Percentiles rank a stretch among this genome's conserved stretches.
Conservation (phyloP, 2,797 vertebrate species). For the Valencia hispanica region DNA sequence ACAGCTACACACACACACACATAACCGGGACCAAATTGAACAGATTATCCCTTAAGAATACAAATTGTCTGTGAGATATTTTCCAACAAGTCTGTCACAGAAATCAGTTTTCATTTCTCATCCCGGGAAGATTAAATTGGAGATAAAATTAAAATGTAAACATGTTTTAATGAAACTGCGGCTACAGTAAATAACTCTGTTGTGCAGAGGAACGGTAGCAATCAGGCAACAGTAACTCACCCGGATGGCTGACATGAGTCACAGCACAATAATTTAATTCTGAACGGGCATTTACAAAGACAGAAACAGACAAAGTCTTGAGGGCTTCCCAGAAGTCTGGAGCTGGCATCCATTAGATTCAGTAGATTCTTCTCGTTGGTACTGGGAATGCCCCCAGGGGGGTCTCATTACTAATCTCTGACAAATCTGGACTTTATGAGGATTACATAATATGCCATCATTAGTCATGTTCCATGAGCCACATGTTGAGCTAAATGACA, state of each 20-base stretch:
- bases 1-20: conserved; percentile 35
- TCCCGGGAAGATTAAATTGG: conserved; percentile 27
- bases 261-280: conserved; percentile 46
- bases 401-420: conserved; percentile 61
- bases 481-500: conserved; percentile 69
- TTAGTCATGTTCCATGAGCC: conserved; percentile 70
- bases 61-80: conserved; percentile 30
- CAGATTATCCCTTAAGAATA: conserved; percentile 28
- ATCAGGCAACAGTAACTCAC: conserved; percentile 39
- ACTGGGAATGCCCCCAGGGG: conserved; percentile 50
- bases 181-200: conserved; percentile 32
- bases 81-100: conserved; percentile 29
- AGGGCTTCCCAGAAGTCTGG: conserved; percentile 61
- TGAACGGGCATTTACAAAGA: conserved; percentile 45
- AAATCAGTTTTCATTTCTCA: conserved; percentile 31
- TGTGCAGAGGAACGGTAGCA: conserved; percentile 11
- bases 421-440: conserved; percentile 66
- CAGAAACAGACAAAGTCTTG: conserved; percentile 43
- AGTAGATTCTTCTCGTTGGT: conserved; percentile 59
- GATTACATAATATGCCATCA: conserved; percentile 59
- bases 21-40: conserved; percentile 16
- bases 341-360: conserved; percentile 57
- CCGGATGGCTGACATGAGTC: conserved; percentile 49
- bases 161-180: conserved; percentile 48
- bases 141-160: conserved; percentile 48